Evolutionary conservation across 2,797 vertebrate species (phyloP), one percentile per base, ranked within the genome.

Genomic region (Manis pentadactyla): DNA sequence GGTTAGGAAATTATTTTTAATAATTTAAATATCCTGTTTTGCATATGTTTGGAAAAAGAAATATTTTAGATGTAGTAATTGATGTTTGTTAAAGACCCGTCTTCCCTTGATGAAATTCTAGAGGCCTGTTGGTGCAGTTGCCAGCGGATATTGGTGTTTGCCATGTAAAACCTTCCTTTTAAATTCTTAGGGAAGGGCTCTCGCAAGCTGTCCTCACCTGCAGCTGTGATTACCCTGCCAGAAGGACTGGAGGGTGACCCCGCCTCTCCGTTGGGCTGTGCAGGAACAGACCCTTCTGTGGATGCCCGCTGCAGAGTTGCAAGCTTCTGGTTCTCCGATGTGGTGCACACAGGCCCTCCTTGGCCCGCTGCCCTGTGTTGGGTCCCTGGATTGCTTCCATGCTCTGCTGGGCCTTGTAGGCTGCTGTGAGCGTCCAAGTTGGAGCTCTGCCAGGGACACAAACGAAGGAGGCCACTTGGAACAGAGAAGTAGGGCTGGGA

Each of bases 1-100:
- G 29, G 37, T 68, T 79, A 42, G 39, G 31, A 89, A 51, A 55
- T 94, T 92, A 31, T 55, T 79, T 90, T 87, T 37, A 39, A 55
- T 93, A 21, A 92, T 51, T 78, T 78, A 74, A 93, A 51, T 8
- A 18, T 18, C 53, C 31, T 84, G 55, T 82, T 64, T 11, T 19
- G 0, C 29, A 2, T 34, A 55, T 94, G 57, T 93, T 87, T 61
- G 25, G 25, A 27, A 53, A 61, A 87, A 17, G 39, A 77, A 66
- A 14, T 55, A 19, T 27, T 74, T 17, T 69, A 51, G 66, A 31
- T 37, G 21, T 37, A 12, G 10, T 57, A 17, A 13, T 34, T 18
- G 34, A 59, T 66, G 29, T 59, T 49, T 7, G 31, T 29, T 59
- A 2, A 53, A 51, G 66, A 46, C 39, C 46, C 37, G 46, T 59